Percentiles rank a stretch among this genome's conserved stretches.
These are phyloP conservation scores for Eristalis tenax DNA, from an alignment of 2,888 invertebrate species.

Conservation along the genomic window DNA sequence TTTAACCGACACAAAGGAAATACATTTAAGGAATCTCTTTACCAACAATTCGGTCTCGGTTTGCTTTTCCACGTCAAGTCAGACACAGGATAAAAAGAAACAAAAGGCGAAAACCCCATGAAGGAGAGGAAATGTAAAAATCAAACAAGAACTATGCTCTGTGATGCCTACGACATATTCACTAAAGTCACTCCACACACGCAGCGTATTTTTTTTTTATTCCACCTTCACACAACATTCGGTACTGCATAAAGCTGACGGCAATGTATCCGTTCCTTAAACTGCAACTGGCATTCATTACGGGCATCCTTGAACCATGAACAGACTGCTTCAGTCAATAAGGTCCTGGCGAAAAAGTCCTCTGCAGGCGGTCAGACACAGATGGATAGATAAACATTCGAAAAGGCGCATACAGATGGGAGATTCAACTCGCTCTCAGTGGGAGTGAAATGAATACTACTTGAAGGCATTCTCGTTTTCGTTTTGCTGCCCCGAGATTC, in stretches of 20 bases:
- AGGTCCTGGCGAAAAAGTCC: neutral
- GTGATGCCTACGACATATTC: slow-evolving; percentile 28
- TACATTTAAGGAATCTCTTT: slow-evolving; percentile 63
- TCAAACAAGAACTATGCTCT: slow-evolving; percentile 41
- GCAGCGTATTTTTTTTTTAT: slow-evolving; percentile 17
- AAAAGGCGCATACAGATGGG: slow-evolving; percentile 30
- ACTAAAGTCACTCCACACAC: neutral
- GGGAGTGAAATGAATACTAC: slow-evolving; percentile 32
- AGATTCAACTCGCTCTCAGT: slow-evolving; percentile 47
- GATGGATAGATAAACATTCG: slow-evolving; percentile 19
- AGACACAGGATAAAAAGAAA: neutral
- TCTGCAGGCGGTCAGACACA: slow-evolving; percentile 15
- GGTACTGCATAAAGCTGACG: slow-evolving; percentile 11
- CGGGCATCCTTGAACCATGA: neutral
- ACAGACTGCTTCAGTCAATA: neutral
- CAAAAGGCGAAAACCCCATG: neutral
- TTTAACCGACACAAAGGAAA: slow-evolving; percentile 47
- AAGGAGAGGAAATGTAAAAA: slow-evolving; percentile 35
- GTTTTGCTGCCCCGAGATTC: slow-evolving; percentile 14
- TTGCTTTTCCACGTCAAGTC: slow-evolving; percentile 5
- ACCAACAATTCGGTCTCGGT: slow-evolving; percentile 22
- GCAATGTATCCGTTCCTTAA: slow-evolving; percentile 26
- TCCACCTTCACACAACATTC: slow-evolving; percentile 26
- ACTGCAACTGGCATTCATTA: slow-evolving; percentile 20
- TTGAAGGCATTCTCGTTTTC: slow-evolving; percentile 38